Evolutionary conservation across 2,888 invertebrate species (phyloP).

Genomic region (Cosmopolites sordidus): DNA sequence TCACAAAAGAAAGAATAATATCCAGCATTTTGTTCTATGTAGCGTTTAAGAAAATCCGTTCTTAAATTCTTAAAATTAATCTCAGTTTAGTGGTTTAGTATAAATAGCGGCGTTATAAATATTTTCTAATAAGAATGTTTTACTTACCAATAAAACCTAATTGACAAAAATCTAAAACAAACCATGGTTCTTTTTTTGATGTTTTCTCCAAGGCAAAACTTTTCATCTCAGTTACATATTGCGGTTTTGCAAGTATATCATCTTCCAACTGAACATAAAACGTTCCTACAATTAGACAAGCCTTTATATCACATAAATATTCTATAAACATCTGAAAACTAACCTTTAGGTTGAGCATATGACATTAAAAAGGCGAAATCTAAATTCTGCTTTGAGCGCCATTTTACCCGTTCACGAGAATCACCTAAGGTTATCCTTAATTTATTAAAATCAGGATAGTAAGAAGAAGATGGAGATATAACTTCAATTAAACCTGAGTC

Average conservation of each 20-base stretch:
- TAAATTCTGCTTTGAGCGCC: constrained; percentile 93
- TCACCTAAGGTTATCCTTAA: constrained; percentile 80
- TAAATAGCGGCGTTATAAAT: too few species aligned
- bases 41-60: too few species aligned
- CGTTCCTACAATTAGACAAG: constrained; percentile 52
- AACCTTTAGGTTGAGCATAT: constrained; percentile 81
- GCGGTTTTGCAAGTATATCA: constrained; percentile 82
- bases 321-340: constrained; percentile 36
- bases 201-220: constrained; percentile 76
- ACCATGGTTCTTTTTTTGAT: constrained; percentile 74
- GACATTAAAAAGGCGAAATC: constrained; percentile 94
- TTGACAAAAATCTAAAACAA: constrained; percentile 88
- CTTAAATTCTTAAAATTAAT: too few species aligned
- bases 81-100: too few species aligned
- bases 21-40: too few species aligned
- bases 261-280: constrained; percentile 94
- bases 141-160: constrained; percentile 83
- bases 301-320: background rate
- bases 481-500: constrained; percentile 83
- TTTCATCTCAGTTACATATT: constrained; percentile 81
- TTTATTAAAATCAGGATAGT: constrained; percentile 81
- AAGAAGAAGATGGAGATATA: constrained; percentile 76
- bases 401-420: constrained; percentile 75
- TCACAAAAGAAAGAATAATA: too few species aligned
- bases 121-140: too few species aligned